Evolutionary conservation across 2,888 invertebrate genomes (phyloP), one percentile per base, ranked within the genome.

Genomic region (Subacronicta megacephala): DNA sequence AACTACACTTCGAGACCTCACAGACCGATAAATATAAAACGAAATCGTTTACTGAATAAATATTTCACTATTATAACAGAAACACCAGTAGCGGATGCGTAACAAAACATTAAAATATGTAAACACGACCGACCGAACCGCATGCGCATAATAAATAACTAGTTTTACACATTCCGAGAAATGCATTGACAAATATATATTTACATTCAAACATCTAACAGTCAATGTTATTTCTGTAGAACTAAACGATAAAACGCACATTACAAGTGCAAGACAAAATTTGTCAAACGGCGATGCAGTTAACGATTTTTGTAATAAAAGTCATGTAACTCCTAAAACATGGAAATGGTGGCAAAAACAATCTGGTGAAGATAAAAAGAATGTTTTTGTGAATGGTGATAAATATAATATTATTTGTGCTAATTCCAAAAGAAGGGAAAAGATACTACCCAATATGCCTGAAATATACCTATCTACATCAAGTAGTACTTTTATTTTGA

Each of bases 81-180:
- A 86, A 84, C 81, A 84, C 85, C 83, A 83, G 87, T 86, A 85
- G 87, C 87, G 65, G 76, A 75, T 75, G 77, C 76, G 78, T 81
- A 86, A 86, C 84, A 83, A 84, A 85, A 77, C 79, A 81, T 81
- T 83, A 77, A 79, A 84, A 83, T 82, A 78, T 83, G 83, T 84
- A 85, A 87, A 87, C 84, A 82, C 69, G 70, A 75, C 72, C 69
- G 67, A 75, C 75, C 67, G 73, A 62, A 77, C 70, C 77, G 72
- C 72, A 75, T 75, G 76, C 75, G 81, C 82, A 83, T 81, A 83
- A 81, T 82, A 83, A 85, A 85, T 81, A 81, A 77, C 74, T 75
- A 80, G 81, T 80, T 83, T 82, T 81, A 83, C 80, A 77, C 79
- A 81, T 85, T 83, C 83, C 65, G 57, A 80, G 83, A 83, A 86